A percentile compares a stretch with the other conserved stretches of the same genome.
Conservation (phyloP, 2,113 vertebrate genomes). For the Leuciscus idus region DNA sequence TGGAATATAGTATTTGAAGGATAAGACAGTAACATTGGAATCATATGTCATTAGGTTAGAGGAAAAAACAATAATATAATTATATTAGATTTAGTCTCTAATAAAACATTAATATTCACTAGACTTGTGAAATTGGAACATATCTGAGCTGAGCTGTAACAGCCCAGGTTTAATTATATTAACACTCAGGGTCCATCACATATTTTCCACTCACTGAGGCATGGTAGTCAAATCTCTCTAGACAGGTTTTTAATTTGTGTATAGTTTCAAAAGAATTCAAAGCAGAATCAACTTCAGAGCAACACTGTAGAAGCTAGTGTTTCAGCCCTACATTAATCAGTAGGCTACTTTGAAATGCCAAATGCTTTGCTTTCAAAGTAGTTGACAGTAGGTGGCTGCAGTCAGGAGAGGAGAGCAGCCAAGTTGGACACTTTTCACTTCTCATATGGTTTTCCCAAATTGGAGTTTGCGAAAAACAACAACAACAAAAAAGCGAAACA, state of each 20-base stretch:
- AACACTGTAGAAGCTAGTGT: not conserved
- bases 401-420: no score
- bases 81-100: not conserved
- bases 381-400: no score
- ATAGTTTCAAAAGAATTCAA: not conserved
- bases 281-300: not conserved
- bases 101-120: not conserved
- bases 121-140: not conserved
- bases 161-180: conserved; percentile 7
- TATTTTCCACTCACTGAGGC: not conserved
- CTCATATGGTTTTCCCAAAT: no score
- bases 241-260: not conserved
- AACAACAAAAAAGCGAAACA: no score
- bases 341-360: no score
- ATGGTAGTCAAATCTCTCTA: not conserved
- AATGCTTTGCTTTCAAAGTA: no score
- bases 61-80: not conserved
- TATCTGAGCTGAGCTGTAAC: not conserved
- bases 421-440: no score
- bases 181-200: not conserved
- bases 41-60: not conserved
- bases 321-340: not conserved
- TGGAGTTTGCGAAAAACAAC: no score
- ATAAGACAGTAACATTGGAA: not conserved
- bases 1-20: not conserved